phyloP scores from a whole-genome alignment of 2,888 invertebrate genomes.

The Idaea biselata region DNA sequence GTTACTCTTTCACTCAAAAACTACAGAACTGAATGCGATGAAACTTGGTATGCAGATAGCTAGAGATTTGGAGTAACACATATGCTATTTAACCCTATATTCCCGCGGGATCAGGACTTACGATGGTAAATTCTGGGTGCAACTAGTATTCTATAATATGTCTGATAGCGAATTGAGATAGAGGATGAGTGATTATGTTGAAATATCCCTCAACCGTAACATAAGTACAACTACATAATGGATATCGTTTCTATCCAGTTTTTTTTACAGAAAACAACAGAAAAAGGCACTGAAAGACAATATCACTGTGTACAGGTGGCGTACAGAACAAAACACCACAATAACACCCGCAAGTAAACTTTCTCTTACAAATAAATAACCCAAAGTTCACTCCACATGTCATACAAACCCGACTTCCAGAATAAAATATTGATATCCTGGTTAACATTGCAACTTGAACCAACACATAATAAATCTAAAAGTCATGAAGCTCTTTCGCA shows the following conservation, averaged over 20 bases:
- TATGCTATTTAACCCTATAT: too few relatives aligned
- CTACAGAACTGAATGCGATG: too few relatives aligned
- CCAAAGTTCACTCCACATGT: background rate
- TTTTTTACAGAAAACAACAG: background rate
- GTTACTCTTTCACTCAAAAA: too few relatives aligned
- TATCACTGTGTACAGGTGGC: background rate
- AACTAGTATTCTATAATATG: too few relatives aligned
- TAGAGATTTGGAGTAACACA: too few relatives aligned
- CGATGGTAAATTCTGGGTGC: too few relatives aligned
- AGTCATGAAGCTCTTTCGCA: slow-evolving; percentile 40
- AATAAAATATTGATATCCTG: slow-evolving; percentile 12
- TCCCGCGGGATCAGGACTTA: too few relatives aligned
- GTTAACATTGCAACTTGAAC: slow-evolving; percentile 23
- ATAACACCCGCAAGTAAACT: background rate
- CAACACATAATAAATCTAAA: slow-evolving; percentile 48
- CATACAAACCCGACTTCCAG: background rate
- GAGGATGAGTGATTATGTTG: too few relatives aligned
- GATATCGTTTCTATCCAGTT: background rate
- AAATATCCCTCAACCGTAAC: too few relatives aligned
- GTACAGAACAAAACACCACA: background rate
- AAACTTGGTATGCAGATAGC: too few relatives aligned
- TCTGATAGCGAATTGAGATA: too few relatives aligned
- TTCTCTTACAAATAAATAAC: background rate
- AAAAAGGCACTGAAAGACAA: background rate
- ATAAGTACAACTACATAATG: too few relatives aligned